phyloP scores from a whole-genome alignment of 2,888 invertebrate species.

The Microplitis deprimator region DNA sequence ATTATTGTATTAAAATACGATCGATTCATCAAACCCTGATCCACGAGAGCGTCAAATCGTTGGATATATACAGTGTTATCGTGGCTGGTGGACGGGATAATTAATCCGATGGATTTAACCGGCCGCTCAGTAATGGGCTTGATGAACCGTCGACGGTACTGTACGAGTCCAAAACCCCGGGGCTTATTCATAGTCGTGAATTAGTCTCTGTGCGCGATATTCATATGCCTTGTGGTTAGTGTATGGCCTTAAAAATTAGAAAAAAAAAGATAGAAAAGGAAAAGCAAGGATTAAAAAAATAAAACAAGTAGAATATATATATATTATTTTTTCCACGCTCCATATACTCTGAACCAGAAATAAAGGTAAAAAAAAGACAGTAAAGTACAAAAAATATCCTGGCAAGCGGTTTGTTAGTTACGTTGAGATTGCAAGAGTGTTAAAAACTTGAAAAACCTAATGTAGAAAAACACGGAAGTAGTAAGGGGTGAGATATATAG shows the following conservation, averaged over 20 bases:
- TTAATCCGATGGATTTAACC: slow-evolving; percentile 56
- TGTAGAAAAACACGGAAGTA: not conserved
- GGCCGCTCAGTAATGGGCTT: slow-evolving; percentile 55
- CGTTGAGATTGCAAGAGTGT: not conserved
- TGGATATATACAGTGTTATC: slow-evolving; percentile 45
- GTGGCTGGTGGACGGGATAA: slow-evolving; percentile 55
- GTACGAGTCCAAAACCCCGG: slow-evolving; percentile 48
- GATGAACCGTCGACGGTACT: slow-evolving; percentile 53
- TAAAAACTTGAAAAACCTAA: slow-evolving; percentile 17
- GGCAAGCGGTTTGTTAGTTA: slow-evolving; percentile 6
- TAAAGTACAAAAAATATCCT: slow-evolving; percentile 5
- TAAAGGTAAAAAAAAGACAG: slow-evolving; percentile 1
- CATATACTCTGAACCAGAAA: slow-evolving; percentile 7
- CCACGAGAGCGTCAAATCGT: slow-evolving; percentile 44
- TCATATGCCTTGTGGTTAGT: slow-evolving; percentile 47
- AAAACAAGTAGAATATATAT: slow-evolving; percentile 34
- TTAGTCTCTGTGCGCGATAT: slow-evolving; percentile 52
- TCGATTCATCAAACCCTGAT: slow-evolving; percentile 34
- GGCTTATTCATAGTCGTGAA: slow-evolving; percentile 54
- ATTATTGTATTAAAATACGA: slow-evolving; percentile 21
- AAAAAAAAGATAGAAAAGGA: not conserved
- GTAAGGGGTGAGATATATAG: not conserved
- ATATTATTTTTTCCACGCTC: not conserved
- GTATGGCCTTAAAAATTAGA: slow-evolving; percentile 8
- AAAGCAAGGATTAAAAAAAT: slow-evolving; percentile 43